Evolutionary conservation across 2,888 invertebrate genomes (phyloP), one percentile per base, ranked within the genome.

Genomic region (Netelia melanura): DNA sequence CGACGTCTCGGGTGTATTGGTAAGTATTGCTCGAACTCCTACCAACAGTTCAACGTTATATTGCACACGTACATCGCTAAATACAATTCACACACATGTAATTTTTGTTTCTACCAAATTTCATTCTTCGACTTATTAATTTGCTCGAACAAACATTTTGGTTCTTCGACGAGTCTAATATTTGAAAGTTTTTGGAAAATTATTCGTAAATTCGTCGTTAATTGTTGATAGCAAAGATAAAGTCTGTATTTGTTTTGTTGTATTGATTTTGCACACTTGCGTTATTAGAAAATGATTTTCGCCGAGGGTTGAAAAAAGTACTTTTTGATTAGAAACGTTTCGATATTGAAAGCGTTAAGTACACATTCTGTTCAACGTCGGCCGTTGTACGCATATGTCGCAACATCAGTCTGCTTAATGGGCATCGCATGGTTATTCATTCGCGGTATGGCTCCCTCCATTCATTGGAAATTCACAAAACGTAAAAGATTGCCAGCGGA

Each of bases 381-480:
- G 5, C 30, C 6, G 5, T 30, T 30, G 30, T 48, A 14, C 48
- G 48, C 48, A 30, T 21, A 70, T 30, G 30, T 30, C 30, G 30
- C 43, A 62, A 78, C 30, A 78, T 68, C 68, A 48, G 38, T n/a
- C 44, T 52, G 56, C 65, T 78, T 56, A 44, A 78, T 74, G 25
- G 52, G 11, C 11, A 44, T 44, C 17, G 17, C 3, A 30, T 30
- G 68, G 10, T 25, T 5, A 79, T 82, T 85, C 70, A 65, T 75
- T 75, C 70, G 70, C 75, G 76, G 64, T 82, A 38, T 79, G 79
- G 67, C 25, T 58, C 11, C 21, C n/a, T n/a, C 44, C 68, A 68
- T 83, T 86, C 80, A 83, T 85, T 85, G 52, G 52, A 54, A 75
- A 86, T 86, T 86, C 85, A 72, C 83, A 58, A 11, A 83, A 65